Conservation (phyloP, 2,888 invertebrate species). For the Campoletis raptor region DNA sequence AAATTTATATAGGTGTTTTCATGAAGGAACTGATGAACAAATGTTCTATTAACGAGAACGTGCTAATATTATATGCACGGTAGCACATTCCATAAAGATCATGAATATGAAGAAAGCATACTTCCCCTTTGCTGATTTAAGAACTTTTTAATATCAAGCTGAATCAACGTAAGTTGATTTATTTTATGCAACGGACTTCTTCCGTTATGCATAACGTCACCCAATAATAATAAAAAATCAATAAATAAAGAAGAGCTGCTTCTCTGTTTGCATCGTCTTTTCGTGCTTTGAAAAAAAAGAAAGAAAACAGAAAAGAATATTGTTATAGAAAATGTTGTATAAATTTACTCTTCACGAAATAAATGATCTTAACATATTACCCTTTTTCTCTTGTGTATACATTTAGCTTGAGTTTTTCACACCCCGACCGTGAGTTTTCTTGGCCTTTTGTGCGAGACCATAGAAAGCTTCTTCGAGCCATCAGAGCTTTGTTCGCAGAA, state of each 20-base stretch:
- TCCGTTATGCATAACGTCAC: not conserved
- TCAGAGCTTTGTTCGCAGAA: slow-evolving; percentile 66
- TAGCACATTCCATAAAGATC: not conserved
- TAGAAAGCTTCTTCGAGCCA: slow-evolving; percentile 50
- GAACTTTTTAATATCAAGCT: not conserved
- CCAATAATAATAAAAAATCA: not conserved
- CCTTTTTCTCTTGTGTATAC: not conserved
- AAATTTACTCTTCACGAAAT: slow-evolving; percentile 25
- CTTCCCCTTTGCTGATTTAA: not conserved
- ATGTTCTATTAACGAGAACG: slow-evolving; percentile 17
- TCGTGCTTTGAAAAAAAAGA: not conserved
- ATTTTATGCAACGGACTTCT: not conserved
- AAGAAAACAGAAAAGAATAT: not conserved
- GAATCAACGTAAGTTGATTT: not conserved
- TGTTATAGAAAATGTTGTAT: not conserved
- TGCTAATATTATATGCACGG: not conserved
- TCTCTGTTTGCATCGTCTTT: not conserved
- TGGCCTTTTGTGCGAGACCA: slow-evolving; percentile 44
- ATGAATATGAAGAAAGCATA: slow-evolving; percentile 2
- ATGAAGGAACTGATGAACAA: slow-evolving; percentile 10
- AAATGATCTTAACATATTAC: slow-evolving; percentile 19
- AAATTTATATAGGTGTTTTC: not conserved
- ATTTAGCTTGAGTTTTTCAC: not conserved
- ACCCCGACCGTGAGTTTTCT: slow-evolving; percentile 30
- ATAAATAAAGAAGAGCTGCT: not conserved